These are phyloP conservation scores for Megalops cyprinoides DNA, from an alignment of 2,797 vertebrate genomes.

Conservation along the genomic window DNA sequence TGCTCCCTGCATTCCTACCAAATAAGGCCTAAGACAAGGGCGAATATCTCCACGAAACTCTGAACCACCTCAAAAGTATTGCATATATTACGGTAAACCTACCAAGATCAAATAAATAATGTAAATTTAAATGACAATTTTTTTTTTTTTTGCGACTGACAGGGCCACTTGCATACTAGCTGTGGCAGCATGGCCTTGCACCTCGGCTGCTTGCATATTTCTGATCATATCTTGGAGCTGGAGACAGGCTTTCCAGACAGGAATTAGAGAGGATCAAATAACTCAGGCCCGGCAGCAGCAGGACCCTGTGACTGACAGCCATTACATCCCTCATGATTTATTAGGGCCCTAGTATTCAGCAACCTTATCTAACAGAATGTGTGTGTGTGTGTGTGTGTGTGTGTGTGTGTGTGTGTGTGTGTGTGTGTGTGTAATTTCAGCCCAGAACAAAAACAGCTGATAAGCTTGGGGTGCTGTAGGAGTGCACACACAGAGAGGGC, in stretches of 20 bases:
- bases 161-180: background rate
- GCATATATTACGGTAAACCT: background rate
- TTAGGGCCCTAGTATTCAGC: background rate
- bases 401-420: background rate
- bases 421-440: background rate
- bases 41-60: background rate
- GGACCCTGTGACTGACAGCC: background rate
- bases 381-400: background rate
- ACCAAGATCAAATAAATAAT: background rate
- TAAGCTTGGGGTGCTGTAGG: background rate
- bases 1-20: background rate
- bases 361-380: background rate
- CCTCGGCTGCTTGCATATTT: background rate
- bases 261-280: background rate
- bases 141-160: background rate
- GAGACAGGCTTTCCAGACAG: conserved; percentile 24
- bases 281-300: conserved; percentile 4
- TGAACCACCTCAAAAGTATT: background rate
- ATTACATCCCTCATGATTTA: conserved; percentile 6
- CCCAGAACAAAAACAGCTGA: background rate
- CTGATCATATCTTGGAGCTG: background rate
- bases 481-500: background rate
- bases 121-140: background rate
- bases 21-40: background rate
- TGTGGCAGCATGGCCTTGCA: background rate